Base-by-base conservation (phyloP, 2,888 invertebrate genomes). In the Esperia sulphurella region DNA sequence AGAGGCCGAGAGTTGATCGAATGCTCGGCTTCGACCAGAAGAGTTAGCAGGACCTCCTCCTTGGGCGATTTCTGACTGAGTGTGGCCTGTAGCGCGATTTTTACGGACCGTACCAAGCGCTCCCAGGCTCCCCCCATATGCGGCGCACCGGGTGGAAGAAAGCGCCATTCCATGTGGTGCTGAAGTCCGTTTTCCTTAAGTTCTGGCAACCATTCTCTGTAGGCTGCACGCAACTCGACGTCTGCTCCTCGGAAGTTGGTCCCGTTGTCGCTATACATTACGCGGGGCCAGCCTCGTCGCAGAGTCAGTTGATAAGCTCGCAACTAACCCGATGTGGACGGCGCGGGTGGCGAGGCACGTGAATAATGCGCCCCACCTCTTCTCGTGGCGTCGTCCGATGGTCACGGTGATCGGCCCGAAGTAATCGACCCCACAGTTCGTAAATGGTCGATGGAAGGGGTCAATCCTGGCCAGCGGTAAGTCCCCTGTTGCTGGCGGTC, bases 161-260 rank as follows among this genome's bases (percentile, higher is more conserved):
- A 41, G 2, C 41, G 41, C 41, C 41, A 41, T 5, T 14, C 41
- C 21, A 28, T 41, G 4, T 28, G 21, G 3, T 28, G 41, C 2
- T 4, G 2, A 6, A 41, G 28, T 7, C 21, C 28, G 9, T 12
- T 3, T 21, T 41, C 9, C n/a, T 10, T 8, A 10, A 41, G 41
- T 8, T 3, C 41, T 8, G 41, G 41, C 4, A 5, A 3, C 41
- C 41, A 41, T 12, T 41, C 41, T 3, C 6, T 8, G 28, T 7
- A 7, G 3, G 41, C 41, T 8, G 7, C 4, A 7, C n/a, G 21
- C 41, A 21, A 2, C 28, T n/a, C n/a, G n/a, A n/a, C n/a, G n/a
- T n/a, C n/a, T n/a, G n/a, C n/a, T n/a, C n/a, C n/a, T n/a, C n/a
- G 5, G 29, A 45, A 45, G 14, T 45, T 38, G 8, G 44, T 45